Evolutionary conservation across 2,113 vertebrate genomes (phyloP), one percentile per base, ranked within the genome.

Genomic region (Centropristis striata): DNA sequence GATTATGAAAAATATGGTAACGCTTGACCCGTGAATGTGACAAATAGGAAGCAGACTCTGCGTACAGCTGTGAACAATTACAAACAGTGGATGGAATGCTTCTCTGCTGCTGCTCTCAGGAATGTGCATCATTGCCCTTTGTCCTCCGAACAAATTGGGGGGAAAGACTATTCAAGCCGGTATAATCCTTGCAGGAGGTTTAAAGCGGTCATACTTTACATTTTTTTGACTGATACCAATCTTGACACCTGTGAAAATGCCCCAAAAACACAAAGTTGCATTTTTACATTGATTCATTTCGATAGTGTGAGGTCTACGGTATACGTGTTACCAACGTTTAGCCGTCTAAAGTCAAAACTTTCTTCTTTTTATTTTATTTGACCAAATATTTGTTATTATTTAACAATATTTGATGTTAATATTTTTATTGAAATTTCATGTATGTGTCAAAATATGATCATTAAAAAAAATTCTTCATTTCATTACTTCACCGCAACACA

Each of bases 21-120:
- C 4, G 57, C 70, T 83, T 88, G 90, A 94, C 88, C 91, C 74
- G 66, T 88, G 88, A 92, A 90, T 88, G 89, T 81, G 91, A 92
- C 85, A 89, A 93, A 93, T 90, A 85, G 78, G 84, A 89, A 92
- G 82, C 80, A 86, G 91, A 79, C 83, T 85, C 70, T 72, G 63
- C 78, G 67, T 84, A 72, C 83, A 92, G 90, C 91, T 90, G 88
- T 77, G 84, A 91, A 89, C 85, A 78, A 94, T 95, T 94, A 90
- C 92, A 90, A 94, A 90, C 86, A 85, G 84, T 49, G 80, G 83
- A 84, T 80, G 89, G 91, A 92, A 93, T 92, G 89, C 83, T 74
- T 80, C 72, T 81, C 73, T 25, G 14, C 78, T 63, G 83, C 89
- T 88, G 76, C 88, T 80, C 75, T 25, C 85, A 74, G 85, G 89